Evolutionary conservation across 64 coral and sea anemone genomes (phyloP).

Genomic region (Montipora cactus): DNA sequence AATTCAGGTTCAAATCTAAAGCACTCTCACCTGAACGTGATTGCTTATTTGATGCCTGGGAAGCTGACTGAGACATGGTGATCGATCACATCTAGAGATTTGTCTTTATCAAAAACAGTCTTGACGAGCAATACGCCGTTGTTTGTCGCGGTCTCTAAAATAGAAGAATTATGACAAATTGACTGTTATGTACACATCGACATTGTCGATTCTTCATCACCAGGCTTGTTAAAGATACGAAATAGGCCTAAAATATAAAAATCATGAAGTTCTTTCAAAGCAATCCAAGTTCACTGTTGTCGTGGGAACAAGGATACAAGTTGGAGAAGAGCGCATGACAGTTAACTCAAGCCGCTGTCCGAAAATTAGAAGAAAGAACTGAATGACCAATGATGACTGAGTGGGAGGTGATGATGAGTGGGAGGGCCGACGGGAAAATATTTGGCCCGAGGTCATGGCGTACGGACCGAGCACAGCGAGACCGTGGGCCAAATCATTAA

Average conservation of each 20-base stretch:
- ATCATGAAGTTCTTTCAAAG: too few relatives aligned
- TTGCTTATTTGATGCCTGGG: constrained; percentile 73
- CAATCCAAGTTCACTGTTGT: neutral
- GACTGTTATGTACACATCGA: too few relatives aligned
- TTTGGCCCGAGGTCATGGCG: neutral
- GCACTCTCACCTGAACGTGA: constrained; percentile 52
- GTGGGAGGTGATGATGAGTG: too few relatives aligned
- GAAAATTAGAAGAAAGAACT: too few relatives aligned
- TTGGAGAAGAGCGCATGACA: neutral
- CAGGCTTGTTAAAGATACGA: neutral
- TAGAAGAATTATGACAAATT: too few relatives aligned
- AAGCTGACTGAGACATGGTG: constrained; percentile 56
- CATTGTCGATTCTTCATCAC: neutral
- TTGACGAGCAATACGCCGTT: neutral
- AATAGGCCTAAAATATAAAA: too few relatives aligned
- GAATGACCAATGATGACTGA: too few relatives aligned
- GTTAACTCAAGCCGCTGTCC: too few relatives aligned
- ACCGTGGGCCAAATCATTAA: too few relatives aligned
- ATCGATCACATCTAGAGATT: neutral
- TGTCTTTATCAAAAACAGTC: too few relatives aligned
- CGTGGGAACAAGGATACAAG: neutral
- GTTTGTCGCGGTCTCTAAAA: neutral
- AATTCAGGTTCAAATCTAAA: neutral
- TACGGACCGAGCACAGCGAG: too few relatives aligned
- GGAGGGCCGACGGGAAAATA: neutral